Base-by-base conservation (phyloP, 2,113 vertebrate species). In the Verasper variegatus region DNA sequence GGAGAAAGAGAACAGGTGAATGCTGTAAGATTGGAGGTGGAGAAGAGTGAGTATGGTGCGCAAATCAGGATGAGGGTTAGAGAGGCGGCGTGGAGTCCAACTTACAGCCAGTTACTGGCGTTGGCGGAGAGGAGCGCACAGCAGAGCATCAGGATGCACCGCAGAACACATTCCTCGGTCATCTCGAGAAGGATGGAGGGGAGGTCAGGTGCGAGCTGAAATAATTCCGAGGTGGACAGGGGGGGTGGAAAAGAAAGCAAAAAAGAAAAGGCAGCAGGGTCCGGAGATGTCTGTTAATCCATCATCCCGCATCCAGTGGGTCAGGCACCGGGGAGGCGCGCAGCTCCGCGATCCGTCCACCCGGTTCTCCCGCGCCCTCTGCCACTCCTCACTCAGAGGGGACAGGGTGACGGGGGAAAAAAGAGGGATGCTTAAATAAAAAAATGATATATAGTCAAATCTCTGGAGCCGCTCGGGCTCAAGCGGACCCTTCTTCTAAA, bases 61-160 rank as follows among this genome's bases (percentile, higher is more conserved):
- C 67, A 49, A 65, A 40, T 26, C 24, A 54, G 13, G 42, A 51
- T n/a, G 20, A 24, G 26, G 15, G 42, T 61, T 15, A 58, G 55
- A 42, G 68, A 55, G 52, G 20, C n/a, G 52, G 15, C 31, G 47
- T 42, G 47, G 65, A 81, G 58, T 86, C 58, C 26, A 69, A 98
- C 97, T 98, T 96, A 98, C 97, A 98, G 95, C 97, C 97, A 98
- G 96, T 98, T 98, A 94, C 97, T 98, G 77, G 97, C 96, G 91
- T 96, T 96, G 90, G 96, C 97, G 56, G 97, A 97, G 93, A 97
- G 95, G 84, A 97, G 96, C 80, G 96, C 97, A 73, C 98, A 95
- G 94, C 96, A 96, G 85, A 98, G 95, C 92, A 98, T 95, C 95
- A 97, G 96, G 93, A 97, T 93, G 83, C 96, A 97, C 83, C 97